Base-by-base conservation (phyloP, 2,797 vertebrate species). In the Smutsia temminckii region DNA sequence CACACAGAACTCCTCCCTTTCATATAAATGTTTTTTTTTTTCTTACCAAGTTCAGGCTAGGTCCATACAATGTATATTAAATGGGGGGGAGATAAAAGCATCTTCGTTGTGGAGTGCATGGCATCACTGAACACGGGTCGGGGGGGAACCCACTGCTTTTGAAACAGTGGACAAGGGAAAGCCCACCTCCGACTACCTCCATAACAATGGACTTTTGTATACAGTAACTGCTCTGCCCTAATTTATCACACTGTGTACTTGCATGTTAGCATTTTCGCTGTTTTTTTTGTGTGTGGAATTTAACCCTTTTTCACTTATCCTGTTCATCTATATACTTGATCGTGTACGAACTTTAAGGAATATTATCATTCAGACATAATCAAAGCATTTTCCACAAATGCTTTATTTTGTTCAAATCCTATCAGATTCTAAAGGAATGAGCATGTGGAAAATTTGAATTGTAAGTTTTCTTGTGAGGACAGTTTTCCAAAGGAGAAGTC, bases 121-220 rank as follows among this genome's bases (percentile, higher is more conserved):
- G 94, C 97, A 87, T 98, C 97, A n/a, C 93, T 95, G 95, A 98
- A 90, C 95, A 51, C 34, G 63, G 94, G 94, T 97, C 72, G 64
- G 10, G 12, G 12, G 23, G 91, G 95, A 97, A 32, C 94, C 74
- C 57, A 64, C n/a, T 93, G 96, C 97, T 97, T 98, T 98, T 98
- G 98, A 98, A 98, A 98, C 95, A 94, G 0, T 94, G 97, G 96
- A 94, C 97, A 95, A 98, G 97, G 96, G 94, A 97, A 94, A 97
- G 94, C 85, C 96, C 88, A 97, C 94, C 97, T 97, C 96, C 97
- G 89, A 97, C 98, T 96, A 96, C 95, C 96, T 97, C 85, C 93
- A 63, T 95, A 96, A 98, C 97, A 98, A 98, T 96, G 85, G 97
- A 97, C 97, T 97, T 98, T 97, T 98, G 97, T 98, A 27, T 97